Conservation (phyloP, 1,140 invertebrate genomes). For the Apis mellifera region DNA sequence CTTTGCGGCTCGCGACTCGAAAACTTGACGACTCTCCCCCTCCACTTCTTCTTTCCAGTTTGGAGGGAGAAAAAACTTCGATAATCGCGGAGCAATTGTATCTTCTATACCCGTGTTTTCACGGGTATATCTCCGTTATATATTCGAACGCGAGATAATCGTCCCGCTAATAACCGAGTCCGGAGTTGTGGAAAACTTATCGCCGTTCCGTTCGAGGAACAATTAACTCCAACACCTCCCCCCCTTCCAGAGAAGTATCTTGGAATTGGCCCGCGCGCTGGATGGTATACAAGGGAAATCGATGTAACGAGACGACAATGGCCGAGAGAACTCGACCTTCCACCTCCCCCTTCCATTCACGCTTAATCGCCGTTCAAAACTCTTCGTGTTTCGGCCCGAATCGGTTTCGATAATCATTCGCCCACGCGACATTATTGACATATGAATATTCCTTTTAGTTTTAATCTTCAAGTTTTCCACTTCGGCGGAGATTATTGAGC, state of each 20-base stretch:
- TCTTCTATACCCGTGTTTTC: neutral
- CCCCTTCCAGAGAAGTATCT: constrained; percentile 9
- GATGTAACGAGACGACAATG: constrained; percentile 23
- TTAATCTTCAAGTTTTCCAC: too few species aligned
- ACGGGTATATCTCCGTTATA: neutral
- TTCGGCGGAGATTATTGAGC: too few species aligned
- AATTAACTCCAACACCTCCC: constrained; percentile 48
- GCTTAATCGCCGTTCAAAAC: neutral
- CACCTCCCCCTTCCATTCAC: neutral
- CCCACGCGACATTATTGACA: too few species aligned
- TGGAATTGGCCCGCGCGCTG: neutral
- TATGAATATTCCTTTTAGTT: too few species aligned
- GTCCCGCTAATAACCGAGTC: too few species aligned
- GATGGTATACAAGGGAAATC: neutral
- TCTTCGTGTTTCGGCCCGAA: neutral
- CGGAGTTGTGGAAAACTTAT: constrained; percentile 22
- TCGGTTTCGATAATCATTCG: too few species aligned
- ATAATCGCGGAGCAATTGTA: neutral
- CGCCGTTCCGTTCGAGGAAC: constrained; percentile 44
- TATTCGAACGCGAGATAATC: too few species aligned
- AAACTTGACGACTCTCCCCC: neutral
- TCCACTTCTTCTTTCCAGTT: too few species aligned
- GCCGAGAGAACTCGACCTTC: constrained; percentile 3
- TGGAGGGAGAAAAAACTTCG: too few species aligned
- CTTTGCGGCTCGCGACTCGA: neutral